Evolutionary conservation across 2,113 vertebrate species (phyloP).

Genomic region (Mystacornis crossleyi): DNA sequence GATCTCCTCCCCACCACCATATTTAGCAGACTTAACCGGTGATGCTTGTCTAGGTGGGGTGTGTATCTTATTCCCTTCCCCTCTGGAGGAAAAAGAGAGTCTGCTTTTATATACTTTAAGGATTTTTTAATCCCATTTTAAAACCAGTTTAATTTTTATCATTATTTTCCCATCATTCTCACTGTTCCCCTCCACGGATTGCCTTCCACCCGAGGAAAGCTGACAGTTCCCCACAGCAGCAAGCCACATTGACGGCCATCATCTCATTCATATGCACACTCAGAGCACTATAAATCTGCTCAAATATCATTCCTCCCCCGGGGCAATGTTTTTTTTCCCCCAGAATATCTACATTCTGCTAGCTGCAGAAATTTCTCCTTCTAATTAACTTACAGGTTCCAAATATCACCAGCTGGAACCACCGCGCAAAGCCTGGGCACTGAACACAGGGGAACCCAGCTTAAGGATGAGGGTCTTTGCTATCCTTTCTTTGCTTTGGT

Average conservation of each 20-base stretch:
- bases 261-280: constrained; percentile 59
- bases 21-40: background rate
- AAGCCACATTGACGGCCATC: background rate
- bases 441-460: background rate
- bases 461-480: background rate
- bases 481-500: background rate
- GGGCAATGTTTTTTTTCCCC: constrained; percentile 32
- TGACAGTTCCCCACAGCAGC: constrained; percentile 41
- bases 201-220: background rate
- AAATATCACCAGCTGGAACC: constrained; percentile 43
- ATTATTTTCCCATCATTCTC: background rate
- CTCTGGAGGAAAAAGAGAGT: background rate
- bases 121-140: background rate
- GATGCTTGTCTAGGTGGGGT: background rate
- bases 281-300: constrained; percentile 48
- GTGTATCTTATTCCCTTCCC: background rate
- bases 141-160: background rate
- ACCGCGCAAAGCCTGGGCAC: background rate
- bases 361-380: constrained; percentile 49
- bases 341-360: constrained; percentile 45
- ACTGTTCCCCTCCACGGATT: background rate
- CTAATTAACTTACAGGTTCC: constrained; percentile 55
- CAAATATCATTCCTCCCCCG: constrained; percentile 63
- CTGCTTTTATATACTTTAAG: background rate
- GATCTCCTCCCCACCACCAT: accelerated